Evolutionary conservation across 2,797 vertebrate genomes (phyloP).

Genomic region (Cossypha caffra): DNA sequence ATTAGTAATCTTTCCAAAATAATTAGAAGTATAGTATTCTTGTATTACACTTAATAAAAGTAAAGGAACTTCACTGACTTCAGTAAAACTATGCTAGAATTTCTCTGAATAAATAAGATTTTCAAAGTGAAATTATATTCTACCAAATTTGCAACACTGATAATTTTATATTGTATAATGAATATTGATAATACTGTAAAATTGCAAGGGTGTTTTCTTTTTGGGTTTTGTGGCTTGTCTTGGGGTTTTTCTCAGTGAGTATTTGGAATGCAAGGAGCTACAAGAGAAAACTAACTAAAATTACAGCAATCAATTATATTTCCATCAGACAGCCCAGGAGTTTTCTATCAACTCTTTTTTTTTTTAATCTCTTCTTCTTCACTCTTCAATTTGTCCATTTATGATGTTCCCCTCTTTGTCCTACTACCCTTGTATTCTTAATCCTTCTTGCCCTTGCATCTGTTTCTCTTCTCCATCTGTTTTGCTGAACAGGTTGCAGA

Average conservation of each 20-base stretch:
- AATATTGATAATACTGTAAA: background rate
- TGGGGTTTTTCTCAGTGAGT: background rate
- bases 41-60: background rate
- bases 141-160: background rate
- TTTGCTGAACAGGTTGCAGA: slow-evolving; percentile 48
- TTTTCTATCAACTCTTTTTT: background rate
- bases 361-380: background rate
- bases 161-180: background rate
- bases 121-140: background rate
- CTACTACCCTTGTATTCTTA: background rate
- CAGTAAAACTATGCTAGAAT: background rate
- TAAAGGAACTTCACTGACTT: background rate
- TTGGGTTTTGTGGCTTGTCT: background rate
- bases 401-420: background rate
- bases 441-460: background rate
- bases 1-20: background rate
- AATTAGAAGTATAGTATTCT: background rate
- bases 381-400: background rate
- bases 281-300: background rate
- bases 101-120: background rate
- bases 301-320: background rate
- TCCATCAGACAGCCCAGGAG: background rate
- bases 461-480: background rate
- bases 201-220: background rate
- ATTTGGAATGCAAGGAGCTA: background rate